Conservation (phyloP, 2,797 vertebrate genomes). For the Trematocara caparti region DNA sequence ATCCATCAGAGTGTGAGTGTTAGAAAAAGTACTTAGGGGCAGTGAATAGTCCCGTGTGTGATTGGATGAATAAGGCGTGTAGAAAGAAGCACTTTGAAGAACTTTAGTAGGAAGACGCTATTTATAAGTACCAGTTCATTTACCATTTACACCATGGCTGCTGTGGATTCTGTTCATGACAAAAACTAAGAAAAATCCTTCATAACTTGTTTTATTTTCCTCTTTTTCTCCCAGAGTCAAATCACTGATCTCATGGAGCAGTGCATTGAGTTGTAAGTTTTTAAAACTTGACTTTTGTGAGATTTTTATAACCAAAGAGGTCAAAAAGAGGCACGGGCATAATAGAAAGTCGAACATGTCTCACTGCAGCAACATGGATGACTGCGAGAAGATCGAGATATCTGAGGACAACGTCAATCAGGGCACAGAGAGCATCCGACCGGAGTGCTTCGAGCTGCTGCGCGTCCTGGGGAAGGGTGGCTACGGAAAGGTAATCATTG, state of each 20-base stretch:
- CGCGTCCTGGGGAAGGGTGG: conserved; percentile 96
- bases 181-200: not conserved
- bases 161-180: not conserved
- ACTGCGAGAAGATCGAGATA: conserved; percentile 98
- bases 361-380: conserved; percentile 88
- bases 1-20: not conserved
- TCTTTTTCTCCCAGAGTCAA: conserved; percentile 75
- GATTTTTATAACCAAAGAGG: not conserved
- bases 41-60: not conserved
- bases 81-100: not conserved
- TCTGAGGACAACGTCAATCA: conserved; percentile 97
- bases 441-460: conserved; percentile 94
- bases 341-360: not conserved
- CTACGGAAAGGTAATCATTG: conserved; percentile 89
- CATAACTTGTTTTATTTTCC: not conserved
- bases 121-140: not conserved
- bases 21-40: not conserved
- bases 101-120: not conserved
- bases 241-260: conserved; percentile 97
- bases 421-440: conserved; percentile 95
- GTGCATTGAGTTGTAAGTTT: conserved; percentile 96
- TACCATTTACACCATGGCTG: not conserved
- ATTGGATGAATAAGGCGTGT: not conserved
- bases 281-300: not conserved
- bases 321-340: not conserved